A percentile compares a stretch with the other conserved stretches of the same genome.
Evolutionary conservation across 2,113 vertebrate genomes (phyloP).

Genomic region (Fukomys damarensis): DNA sequence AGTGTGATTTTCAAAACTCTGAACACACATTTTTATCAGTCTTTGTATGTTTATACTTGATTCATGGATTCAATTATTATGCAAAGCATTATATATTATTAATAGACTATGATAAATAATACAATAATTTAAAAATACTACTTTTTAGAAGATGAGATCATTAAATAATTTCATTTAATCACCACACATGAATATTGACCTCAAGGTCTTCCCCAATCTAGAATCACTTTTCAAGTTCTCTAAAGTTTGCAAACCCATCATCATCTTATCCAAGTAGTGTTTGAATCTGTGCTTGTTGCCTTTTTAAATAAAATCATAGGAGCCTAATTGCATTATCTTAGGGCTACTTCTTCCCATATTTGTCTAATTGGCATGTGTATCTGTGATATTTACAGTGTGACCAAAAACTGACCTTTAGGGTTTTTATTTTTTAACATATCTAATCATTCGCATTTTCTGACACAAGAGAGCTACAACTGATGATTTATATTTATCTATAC

Average conservation of each 20-base stretch:
- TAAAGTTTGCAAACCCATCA: not conserved
- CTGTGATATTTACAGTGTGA: not conserved
- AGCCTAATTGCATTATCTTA: not conserved
- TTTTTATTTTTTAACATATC: not conserved
- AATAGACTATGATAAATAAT: not conserved
- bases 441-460: not conserved
- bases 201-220: not conserved
- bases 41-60: not conserved
- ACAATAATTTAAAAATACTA: constrained; percentile 18
- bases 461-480: not conserved
- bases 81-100: not conserved
- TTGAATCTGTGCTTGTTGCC: not conserved
- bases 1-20: not conserved
- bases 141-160: not conserved
- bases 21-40: not conserved
- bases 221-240: not conserved
- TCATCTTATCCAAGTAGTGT: not conserved
- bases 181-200: not conserved
- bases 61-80: not conserved
- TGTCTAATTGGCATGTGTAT: not conserved
- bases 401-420: not conserved
- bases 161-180: constrained; percentile 11
- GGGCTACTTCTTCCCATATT: not conserved
- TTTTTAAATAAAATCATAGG: not conserved
- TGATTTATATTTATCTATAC: not conserved